Evolutionary conservation across 1,140 invertebrate species (phyloP).

Genomic region (Bombus superbus): DNA sequence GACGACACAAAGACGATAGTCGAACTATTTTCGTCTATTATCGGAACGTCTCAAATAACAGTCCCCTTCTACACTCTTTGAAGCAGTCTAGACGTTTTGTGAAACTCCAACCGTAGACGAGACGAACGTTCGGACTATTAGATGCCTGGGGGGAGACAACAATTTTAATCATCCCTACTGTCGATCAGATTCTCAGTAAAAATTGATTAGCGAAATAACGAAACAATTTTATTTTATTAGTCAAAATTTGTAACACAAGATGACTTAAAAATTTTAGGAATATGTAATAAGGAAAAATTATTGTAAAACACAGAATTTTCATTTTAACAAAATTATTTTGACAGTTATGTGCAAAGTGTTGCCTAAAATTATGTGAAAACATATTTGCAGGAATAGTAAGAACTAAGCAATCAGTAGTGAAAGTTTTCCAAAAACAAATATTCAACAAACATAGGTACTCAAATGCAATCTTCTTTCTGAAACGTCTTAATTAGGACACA

Average conservation of each 20-base stretch:
- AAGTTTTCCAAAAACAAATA: neutral
- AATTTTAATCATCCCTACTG: constrained; percentile 28
- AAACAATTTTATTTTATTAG: neutral
- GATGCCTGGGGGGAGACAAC: neutral
- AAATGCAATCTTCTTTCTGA: too few species aligned
- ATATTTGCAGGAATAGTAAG: too few species aligned
- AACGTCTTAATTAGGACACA: neutral
- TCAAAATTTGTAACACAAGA: neutral
- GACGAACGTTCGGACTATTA: constrained; percentile 12
- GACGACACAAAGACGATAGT: constrained; percentile 54
- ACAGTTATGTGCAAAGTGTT: too few species aligned
- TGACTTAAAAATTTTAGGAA: neutral
- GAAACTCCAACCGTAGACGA: neutral
- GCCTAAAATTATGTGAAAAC: too few species aligned
- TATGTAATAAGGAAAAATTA: neutral
- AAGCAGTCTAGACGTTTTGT: constrained; percentile 13
- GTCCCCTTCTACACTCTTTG: constrained; percentile 20
- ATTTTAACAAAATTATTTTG: neutral
- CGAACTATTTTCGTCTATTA: constrained; percentile 74
- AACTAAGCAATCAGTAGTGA: neutral
- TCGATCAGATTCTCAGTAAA: neutral
- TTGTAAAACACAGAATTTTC: too few species aligned
- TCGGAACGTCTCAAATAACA: constrained; percentile 36
- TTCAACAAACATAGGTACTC: too few species aligned
- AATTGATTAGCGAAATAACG: too few species aligned